These are phyloP conservation scores for Holothuria leucospilota DNA, from an alignment of 53 echinoderm and acorn worm genomes.

Conservation along the genomic window DNA sequence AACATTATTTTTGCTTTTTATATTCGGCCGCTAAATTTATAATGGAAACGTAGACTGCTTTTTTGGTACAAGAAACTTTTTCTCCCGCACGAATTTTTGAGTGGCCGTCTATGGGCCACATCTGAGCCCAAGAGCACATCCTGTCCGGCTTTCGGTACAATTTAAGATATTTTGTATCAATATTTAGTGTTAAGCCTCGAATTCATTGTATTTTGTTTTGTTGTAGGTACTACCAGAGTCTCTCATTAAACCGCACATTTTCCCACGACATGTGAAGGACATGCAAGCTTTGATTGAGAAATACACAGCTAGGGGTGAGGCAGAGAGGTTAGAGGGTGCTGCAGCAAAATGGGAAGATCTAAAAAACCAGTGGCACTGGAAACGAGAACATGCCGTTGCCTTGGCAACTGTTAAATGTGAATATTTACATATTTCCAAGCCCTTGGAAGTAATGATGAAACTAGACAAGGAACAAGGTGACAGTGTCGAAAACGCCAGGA, in stretches of 20 bases:
- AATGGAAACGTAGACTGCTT: too few species aligned
- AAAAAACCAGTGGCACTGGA: conserved; percentile 84
- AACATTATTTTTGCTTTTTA: too few species aligned
- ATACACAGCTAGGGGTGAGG: conserved; percentile 74
- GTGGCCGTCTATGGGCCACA: too few species aligned
- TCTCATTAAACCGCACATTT: conserved; percentile 98
- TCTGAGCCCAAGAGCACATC: too few species aligned
- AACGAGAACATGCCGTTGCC: conserved; percentile 72
- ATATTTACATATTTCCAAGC: conserved; percentile 95
- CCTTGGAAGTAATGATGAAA: conserved; percentile 96
- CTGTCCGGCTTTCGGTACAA: too few species aligned
- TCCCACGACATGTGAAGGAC: conserved; percentile 91
- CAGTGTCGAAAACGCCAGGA: conserved; percentile 75
- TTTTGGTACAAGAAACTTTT: too few species aligned
- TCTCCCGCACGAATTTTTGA: too few species aligned
- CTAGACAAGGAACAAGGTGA: conserved; percentile 83
- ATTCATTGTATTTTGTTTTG: conserved; percentile 55
- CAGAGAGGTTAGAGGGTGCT: conserved; percentile 82
- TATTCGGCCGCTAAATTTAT: too few species aligned
- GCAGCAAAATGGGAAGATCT: conserved; percentile 85
- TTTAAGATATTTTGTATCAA: too few species aligned
- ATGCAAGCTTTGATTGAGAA: conserved; percentile 90
- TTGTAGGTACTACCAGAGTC: conserved; percentile 84
- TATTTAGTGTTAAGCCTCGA: too few species aligned
- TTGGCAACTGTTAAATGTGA: conserved; percentile 83